Conservation (phyloP, 2,113 vertebrate genomes). For the Barnardius zonarius region DNA sequence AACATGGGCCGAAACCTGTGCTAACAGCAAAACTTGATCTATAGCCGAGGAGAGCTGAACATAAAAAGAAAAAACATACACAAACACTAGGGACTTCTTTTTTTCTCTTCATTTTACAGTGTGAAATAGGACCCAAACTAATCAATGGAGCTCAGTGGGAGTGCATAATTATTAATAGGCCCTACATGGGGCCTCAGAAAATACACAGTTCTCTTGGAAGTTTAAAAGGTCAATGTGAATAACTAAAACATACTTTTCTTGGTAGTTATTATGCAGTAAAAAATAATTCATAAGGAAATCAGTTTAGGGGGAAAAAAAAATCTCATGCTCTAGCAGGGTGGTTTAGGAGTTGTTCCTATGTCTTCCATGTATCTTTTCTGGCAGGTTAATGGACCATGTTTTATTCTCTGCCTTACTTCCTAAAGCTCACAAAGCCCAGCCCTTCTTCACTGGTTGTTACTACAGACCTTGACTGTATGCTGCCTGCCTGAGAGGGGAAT, state of each 20-base stretch:
- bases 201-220: conserved; percentile 71
- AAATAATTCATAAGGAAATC: conserved; percentile 66
- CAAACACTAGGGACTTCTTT: conserved; percentile 51
- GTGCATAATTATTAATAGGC: conserved; percentile 77
- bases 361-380: conserved; percentile 58
- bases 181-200: conserved; percentile 73
- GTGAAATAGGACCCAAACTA: conserved; percentile 71
- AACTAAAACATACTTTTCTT: conserved; percentile 77
- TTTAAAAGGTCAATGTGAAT: conserved; percentile 78
- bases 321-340: conserved; percentile 36
- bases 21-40: conserved; percentile 45
- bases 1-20: not conserved
- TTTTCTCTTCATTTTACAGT: conserved; percentile 57
- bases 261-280: conserved; percentile 68
- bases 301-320: conserved; percentile 20
- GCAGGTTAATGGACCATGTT: conserved; percentile 46
- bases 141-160: conserved; percentile 73
- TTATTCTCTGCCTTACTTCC: conserved; percentile 50
- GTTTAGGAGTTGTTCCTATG: conserved; percentile 4
- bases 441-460: conserved; percentile 16
- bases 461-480: not conserved
- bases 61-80: conserved; percentile 37
- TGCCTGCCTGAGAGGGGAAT: not conserved
- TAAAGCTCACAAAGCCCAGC: conserved; percentile 30
- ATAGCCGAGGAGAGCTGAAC: not conserved